Evolutionary conservation across 2,888 invertebrate species (phyloP), one percentile per base, ranked within the genome.

Genomic region (Rotaria socialis): DNA sequence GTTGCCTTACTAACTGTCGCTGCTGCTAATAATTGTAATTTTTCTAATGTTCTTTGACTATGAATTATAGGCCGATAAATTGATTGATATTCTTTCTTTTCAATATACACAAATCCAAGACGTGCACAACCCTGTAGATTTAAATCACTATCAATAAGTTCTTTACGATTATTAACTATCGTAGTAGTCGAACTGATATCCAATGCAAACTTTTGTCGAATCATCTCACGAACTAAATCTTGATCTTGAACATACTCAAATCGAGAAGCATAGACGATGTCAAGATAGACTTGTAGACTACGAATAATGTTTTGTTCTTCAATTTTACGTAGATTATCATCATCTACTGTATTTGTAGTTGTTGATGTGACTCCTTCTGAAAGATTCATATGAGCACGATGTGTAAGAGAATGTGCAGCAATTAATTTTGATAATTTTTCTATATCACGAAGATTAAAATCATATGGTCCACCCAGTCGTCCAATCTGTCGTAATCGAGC

Each of bases 241-340:
- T 43, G 75, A 75, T 75, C 75, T 41, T 75, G 43, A 75, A 75
- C 11, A 75, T 43, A 19, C 43, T 75, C 43, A 22, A 43, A 75
- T 41, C 75, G 41, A 43, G 43, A 43, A 14, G 43, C 43, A 75
- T 75, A 75, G 6, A 75, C 75, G 43, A 75, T 43, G 11, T 43
- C 43, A 75, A 75, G 43, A 74, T 74, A 74, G 41, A 74, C 74
- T 1, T 41, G 74, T 19, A 74, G 41, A 41, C 74, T 74, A 35
- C 74, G 74, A 74, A 74, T 74, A 22, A 74, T 27, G 41, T 74
- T 74, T 74, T 74, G 74, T 74, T 74, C 74, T 74, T 74, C 74
- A 35, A 74, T 74, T 74, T 41, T 35, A 27, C 74, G 2, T 19
- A 74, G 10, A 74, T 74, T 74, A 22, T 74, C 11, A 19, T 43